phyloP scores from a whole-genome alignment of 2,888 invertebrate genomes.

The Phymatocera aterrima region DNA sequence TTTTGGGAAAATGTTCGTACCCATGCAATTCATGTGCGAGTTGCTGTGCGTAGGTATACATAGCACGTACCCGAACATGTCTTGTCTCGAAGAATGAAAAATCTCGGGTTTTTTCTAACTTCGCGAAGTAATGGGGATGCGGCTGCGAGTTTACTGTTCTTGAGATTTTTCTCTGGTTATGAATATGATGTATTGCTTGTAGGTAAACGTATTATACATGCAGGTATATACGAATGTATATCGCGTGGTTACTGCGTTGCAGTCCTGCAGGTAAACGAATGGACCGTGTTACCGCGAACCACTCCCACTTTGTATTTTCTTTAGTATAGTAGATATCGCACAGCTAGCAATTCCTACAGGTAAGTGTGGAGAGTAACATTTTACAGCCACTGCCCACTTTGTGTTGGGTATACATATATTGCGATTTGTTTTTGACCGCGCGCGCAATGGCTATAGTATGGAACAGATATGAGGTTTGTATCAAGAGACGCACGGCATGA shows the following conservation, averaged over 20 bases:
- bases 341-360: neutral
- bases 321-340: no score
- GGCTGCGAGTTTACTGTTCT: slow-evolving; percentile 1
- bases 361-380: neutral
- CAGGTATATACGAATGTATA: slow-evolving; percentile 26
- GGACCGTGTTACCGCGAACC: slow-evolving; percentile 41
- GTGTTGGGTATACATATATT: no score
- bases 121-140: slow-evolving; percentile 11
- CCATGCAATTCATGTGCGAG: no score
- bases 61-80: no score
- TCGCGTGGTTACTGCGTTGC: neutral
- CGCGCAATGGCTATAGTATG: neutral
- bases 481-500: slow-evolving; percentile 18
- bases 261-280: slow-evolving; percentile 15
- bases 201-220: neutral
- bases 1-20: no score
- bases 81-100: no score
- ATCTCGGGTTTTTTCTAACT: no score
- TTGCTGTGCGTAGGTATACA: no score
- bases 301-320: slow-evolving; percentile 36
- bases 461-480: neutral
- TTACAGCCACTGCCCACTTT: slow-evolving; percentile 38
- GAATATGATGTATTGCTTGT: slow-evolving; percentile 31
- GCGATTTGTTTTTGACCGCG: slow-evolving; percentile 36
- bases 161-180: neutral